A percentile compares a stretch with the other conserved stretches of the same genome.
Conservation (phyloP, 1,140 invertebrate species). For the Drosophila fuyamai region DNA sequence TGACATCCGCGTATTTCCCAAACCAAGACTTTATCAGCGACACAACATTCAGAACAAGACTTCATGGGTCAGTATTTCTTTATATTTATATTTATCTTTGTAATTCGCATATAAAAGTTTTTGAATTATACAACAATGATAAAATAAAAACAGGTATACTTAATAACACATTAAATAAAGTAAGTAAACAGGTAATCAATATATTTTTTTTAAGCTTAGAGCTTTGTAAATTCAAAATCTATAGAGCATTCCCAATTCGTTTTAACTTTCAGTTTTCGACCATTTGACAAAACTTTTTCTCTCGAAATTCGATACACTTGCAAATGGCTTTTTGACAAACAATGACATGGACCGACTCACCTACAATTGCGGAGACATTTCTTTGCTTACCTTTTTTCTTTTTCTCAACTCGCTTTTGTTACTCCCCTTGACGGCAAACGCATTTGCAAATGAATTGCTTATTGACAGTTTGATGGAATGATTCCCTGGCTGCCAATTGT, state of each 20-base stretch:
- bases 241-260: conserved; percentile 15
- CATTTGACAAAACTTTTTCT: conserved; percentile 20
- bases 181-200: not conserved
- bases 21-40: no score
- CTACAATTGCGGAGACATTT: conserved; percentile 51
- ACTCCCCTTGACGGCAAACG: conserved; percentile 44
- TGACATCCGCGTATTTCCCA: no score
- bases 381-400: conserved; percentile 34
- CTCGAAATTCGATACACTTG: conserved; percentile 70
- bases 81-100: no score
- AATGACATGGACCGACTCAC: conserved; percentile 73
- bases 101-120: no score
- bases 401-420: conserved; percentile 14
- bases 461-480: conserved; percentile 82
- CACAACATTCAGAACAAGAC: no score
- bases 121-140: no score
- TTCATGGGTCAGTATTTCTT: no score
- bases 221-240: not conserved
- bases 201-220: not conserved
- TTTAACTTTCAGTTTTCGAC: not conserved
- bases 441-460: conserved; percentile 83
- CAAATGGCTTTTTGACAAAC: conserved; percentile 82
- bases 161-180: not conserved
- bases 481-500: conserved; percentile 56
- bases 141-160: no score